phyloP scores from a whole-genome alignment of 2,888 invertebrate species.

The Ceratothoa steindachneri region DNA sequence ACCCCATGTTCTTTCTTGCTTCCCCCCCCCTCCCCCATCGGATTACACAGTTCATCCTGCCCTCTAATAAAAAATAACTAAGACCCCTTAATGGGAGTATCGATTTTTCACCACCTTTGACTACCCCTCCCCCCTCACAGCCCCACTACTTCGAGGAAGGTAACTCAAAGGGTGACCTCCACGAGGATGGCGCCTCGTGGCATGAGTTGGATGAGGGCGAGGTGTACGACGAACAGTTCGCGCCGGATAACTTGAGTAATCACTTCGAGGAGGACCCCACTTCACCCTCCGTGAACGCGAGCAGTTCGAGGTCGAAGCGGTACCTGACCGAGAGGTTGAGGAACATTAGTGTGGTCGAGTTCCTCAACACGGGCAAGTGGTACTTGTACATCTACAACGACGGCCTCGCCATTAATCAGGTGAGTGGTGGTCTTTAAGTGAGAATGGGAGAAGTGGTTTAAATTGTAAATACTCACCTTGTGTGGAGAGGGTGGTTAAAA shows the following conservation, averaged over 20 bases:
- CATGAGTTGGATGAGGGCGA: neutral
- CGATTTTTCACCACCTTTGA: too few relatives aligned
- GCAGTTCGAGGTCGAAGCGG: constrained; percentile 8
- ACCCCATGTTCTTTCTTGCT: too few relatives aligned
- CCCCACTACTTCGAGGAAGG: too few relatives aligned
- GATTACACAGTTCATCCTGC: too few relatives aligned
- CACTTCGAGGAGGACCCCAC: neutral
- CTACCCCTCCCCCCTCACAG: too few relatives aligned
- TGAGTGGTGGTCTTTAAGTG: too few relatives aligned
- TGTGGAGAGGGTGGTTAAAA: neutral
- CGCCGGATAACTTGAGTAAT: neutral
- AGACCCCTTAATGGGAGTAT: too few relatives aligned
- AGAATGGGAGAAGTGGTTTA: neutral
- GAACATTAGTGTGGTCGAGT: constrained; percentile 46
- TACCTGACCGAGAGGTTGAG: constrained; percentile 23
- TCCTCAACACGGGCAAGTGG: constrained; percentile 50
- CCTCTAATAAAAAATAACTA: too few relatives aligned
- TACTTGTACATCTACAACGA: constrained; percentile 51
- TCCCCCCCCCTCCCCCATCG: too few relatives aligned
- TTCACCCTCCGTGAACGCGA: neutral
- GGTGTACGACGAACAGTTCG: neutral
- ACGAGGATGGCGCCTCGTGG: neutral
- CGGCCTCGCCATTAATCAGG: constrained; percentile 44
- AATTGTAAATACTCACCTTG: too few relatives aligned
- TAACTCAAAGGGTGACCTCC: too few relatives aligned